Evolutionary conservation across 2,888 invertebrate genomes (phyloP).

Genomic region (Resseliella maxima): DNA sequence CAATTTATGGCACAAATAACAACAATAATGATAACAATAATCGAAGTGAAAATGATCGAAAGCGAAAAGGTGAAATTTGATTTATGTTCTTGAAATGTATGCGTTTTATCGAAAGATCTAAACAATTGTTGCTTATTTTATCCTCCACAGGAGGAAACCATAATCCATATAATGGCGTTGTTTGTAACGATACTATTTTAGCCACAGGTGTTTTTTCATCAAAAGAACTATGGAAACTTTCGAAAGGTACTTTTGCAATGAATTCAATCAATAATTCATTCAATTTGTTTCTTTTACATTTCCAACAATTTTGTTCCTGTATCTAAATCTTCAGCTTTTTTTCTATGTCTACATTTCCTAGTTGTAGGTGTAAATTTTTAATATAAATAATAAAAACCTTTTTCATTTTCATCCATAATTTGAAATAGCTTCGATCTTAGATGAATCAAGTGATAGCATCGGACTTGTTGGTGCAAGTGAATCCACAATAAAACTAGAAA

Average conservation of each 20-base stretch:
- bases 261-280: not conserved
- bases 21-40: constrained; percentile 56
- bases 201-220: constrained; percentile 99
- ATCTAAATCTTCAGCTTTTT: too few species aligned
- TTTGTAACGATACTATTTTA: constrained; percentile 99
- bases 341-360: too few species aligned
- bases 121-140: not conserved
- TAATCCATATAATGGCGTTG: constrained; percentile 98
- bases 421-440: constrained; percentile 88
- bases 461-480: constrained; percentile 63
- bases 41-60: constrained; percentile 79
- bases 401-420: too few species aligned
- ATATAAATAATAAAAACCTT: too few species aligned
- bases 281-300: too few species aligned
- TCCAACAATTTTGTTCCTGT: too few species aligned
- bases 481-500: constrained; percentile 76
- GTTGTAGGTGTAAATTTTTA: too few species aligned
- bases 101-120: not conserved
- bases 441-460: constrained; percentile 78
- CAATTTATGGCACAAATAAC: constrained; percentile 42
- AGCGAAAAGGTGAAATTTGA: constrained; percentile 75
- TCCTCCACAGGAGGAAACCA: constrained; percentile 79
- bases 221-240: constrained; percentile 98
- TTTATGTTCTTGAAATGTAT: not conserved
- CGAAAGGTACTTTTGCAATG: constrained; percentile 78